Evolutionary conservation across 1,140 invertebrate genomes (phyloP).

Genomic region (Nasonia longicornis): DNA sequence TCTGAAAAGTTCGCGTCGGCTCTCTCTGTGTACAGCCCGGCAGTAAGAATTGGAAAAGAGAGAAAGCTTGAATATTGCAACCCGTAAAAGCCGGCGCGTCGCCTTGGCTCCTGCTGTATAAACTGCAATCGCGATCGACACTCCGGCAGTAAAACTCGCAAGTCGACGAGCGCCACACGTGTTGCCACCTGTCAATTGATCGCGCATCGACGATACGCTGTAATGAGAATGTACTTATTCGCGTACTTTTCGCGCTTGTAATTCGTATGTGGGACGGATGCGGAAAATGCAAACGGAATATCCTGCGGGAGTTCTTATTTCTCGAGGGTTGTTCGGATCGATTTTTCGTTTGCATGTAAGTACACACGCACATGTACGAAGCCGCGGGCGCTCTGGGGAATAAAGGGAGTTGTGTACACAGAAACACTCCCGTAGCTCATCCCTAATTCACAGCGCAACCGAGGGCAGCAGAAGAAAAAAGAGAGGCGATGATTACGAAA

Average conservation of each 20-base stretch:
- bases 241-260: no score
- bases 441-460: neutral
- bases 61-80: neutral
- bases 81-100: neutral
- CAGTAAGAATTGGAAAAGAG: neutral
- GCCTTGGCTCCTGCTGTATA: neutral
- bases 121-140: conserved; percentile 1
- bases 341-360: neutral
- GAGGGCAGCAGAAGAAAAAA: neutral
- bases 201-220: neutral
- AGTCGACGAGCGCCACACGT: neutral
- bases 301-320: neutral
- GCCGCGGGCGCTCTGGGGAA: no score
- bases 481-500: neutral
- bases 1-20: neutral
- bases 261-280: no score
- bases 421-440: neutral
- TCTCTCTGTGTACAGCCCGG: neutral
- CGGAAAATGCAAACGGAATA: neutral
- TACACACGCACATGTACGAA: no score
- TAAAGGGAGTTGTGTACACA: no score
- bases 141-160: neutral
- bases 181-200: conserved; percentile 20
- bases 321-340: neutral
- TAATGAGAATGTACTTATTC: conserved; percentile 3